Percentiles rank a stretch among this genome's conserved stretches.
These are phyloP conservation scores for Nomada ferruginata DNA, from an alignment of 2,888 invertebrate genomes.

Conservation along the genomic window DNA sequence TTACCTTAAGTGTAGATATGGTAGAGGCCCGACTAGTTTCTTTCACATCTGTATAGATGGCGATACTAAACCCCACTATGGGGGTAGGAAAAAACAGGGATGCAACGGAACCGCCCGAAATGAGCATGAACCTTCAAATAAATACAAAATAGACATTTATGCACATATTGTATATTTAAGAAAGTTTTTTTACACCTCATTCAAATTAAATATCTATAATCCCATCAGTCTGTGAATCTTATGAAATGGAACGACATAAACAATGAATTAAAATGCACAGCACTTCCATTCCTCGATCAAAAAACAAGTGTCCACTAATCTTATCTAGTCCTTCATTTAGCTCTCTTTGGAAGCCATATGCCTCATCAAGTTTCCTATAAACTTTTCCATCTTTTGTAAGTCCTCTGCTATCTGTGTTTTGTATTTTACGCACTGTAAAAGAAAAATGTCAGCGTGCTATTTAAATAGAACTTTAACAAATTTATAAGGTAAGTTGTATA, in stretches of 20 bases:
- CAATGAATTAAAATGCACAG: conserved; percentile 56
- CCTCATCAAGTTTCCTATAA: conserved; percentile 95
- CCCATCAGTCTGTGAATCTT: conserved; percentile 66
- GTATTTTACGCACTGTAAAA: conserved; percentile 95
- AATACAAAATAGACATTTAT: conserved; percentile 76
- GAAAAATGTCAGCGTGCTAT: conserved; percentile 56
- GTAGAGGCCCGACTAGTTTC: no score
- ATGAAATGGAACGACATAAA: conserved; percentile 62
- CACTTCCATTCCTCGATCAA: conserved; percentile 51
- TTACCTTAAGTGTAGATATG: no score
- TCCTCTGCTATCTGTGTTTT: conserved; percentile 98
- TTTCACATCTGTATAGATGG: no score
- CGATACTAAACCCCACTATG: no score
- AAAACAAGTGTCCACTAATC: conserved; percentile 50
- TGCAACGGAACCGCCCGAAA: conserved; percentile 80
- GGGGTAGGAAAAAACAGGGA: conserved; percentile 73
- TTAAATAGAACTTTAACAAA: conserved; percentile 23
- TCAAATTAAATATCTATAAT: conserved; percentile 77
- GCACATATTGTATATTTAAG: conserved; percentile 81
- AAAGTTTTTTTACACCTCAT: conserved; percentile 79
- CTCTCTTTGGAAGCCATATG: conserved; percentile 93
- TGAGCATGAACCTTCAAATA: conserved; percentile 75
- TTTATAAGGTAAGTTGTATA: conserved; percentile 30
- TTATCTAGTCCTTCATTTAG: conserved; percentile 68
- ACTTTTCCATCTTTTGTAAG: conserved; percentile 97